phyloP scores from a whole-genome alignment of 2,888 invertebrate species.

The Physocephala rufipes region DNA sequence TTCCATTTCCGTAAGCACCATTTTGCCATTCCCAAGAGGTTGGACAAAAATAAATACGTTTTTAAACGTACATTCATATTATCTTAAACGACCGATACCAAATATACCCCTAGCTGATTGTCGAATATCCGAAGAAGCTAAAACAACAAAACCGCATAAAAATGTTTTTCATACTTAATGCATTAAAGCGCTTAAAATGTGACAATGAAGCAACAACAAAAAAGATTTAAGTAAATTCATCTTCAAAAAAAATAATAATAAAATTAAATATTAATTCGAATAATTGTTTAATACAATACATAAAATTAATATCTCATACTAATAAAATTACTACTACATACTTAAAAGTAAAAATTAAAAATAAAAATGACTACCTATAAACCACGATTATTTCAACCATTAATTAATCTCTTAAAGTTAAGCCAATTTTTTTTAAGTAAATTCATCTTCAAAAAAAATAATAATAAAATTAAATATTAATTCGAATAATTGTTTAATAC shows the following conservation, averaged over 20 bases:
- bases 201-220: neutral
- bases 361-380: no score
- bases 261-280: no score
- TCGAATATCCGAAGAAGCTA: neutral
- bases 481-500: no score
- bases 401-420: no score
- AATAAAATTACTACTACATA: no score
- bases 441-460: no score
- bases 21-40: constrained; percentile 41
- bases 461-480: no score
- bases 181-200: neutral
- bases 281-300: no score
- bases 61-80: neutral
- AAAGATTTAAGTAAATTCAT: neutral
- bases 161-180: neutral
- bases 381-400: no score
- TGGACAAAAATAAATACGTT: neutral
- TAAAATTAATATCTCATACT: no score
- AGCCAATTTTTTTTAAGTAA: neutral
- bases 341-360: neutral
- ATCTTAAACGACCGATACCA: neutral
- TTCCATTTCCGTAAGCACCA: constrained; percentile 31
- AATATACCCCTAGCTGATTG: neutral
- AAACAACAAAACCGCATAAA: constrained; percentile 21
- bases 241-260: no score